A percentile compares a stretch with the other conserved stretches of the same genome.
Evolutionary conservation across 2,888 invertebrate genomes (phyloP).

Genomic region (Chrysotoxum bicinctum): DNA sequence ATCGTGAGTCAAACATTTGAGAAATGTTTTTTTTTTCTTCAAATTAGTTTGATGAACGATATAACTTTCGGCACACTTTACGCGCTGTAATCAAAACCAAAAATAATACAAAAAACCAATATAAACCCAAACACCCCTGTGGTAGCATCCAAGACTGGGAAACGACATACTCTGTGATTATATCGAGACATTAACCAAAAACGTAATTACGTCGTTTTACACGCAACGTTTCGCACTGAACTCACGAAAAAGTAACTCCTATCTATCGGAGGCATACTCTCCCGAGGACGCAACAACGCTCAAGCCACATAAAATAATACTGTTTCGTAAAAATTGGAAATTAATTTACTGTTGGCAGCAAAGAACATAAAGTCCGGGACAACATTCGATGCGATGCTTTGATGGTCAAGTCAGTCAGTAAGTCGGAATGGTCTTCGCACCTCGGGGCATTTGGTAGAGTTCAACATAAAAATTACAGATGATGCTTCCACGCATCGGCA

Average conservation of each 20-base stretch:
- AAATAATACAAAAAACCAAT: not conserved
- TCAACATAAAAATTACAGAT: slow-evolving; percentile 49
- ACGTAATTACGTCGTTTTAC: slow-evolving; percentile 37
- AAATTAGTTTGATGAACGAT: slow-evolving; percentile 1
- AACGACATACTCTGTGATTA: slow-evolving; percentile 2
- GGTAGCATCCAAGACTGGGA: not conserved
- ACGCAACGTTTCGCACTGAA: slow-evolving; percentile 50
- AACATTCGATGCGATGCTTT: slow-evolving; percentile 3
- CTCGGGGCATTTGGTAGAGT: slow-evolving; percentile 42
- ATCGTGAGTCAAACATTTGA: not conserved
- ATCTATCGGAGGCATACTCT: not conserved
- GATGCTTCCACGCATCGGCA: slow-evolving; percentile 48
- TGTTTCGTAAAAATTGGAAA: slow-evolving; percentile 57
- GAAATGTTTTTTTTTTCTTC: not conserved
- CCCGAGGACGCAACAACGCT: not conserved
- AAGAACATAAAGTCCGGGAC: not conserved
- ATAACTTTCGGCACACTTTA: slow-evolving; percentile 65
- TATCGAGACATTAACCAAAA: slow-evolving; percentile 41
- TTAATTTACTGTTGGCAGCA: slow-evolving; percentile 65
- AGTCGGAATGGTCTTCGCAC: slow-evolving; percentile 52
- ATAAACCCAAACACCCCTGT: not conserved
- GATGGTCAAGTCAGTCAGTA: slow-evolving; percentile 36
- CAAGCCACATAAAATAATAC: not conserved
- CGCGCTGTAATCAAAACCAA: not conserved
- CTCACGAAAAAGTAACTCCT: slow-evolving; percentile 2